Base-by-base conservation (phyloP, 2,797 vertebrate species). In the Tokudaia tokunoshimensis region DNA sequence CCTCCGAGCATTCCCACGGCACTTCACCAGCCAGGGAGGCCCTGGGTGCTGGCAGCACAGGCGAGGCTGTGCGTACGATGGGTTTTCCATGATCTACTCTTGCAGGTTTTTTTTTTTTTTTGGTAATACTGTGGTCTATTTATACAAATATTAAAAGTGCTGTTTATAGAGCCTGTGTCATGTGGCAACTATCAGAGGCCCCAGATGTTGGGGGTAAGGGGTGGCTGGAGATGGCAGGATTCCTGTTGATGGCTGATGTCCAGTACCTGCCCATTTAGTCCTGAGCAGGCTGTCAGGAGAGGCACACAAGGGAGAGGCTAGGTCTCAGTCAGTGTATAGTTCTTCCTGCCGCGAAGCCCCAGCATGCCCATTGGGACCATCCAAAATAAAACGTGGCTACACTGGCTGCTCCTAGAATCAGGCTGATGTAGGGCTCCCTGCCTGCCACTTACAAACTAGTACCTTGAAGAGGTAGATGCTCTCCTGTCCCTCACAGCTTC, bases 71-170 rank as follows among this genome's bases (percentile, higher is more conserved):
- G 94, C 90, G 52, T 91, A 97, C 97, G 97, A 94, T 96, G 52
- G 70, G 79, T 96, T 96, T 98, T 98, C 97, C 98, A 96, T 95
- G 94, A 94, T 98, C 93, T 95, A 92, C 97, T 98, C 98, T 98
- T 97, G 96, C 98, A 98, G 94, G n/a, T 29, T 57, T 41, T 98
- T 97, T 61, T 24, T 29, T 57, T 41, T 98, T 97, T 99, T 99
- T 98, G 98, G 98, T 98, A 99, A 98, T 98, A 96, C 94, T 97
- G 98, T 99, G 98, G 98, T 98, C 98, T 99, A 99, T 99, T 99
- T 99, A 99, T 99, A 99, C 98, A 92, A 98, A 98, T 98, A 99
- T 98, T 99, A 99, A 99, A 99, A 99, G 97, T 93, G 84, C 96
- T 96, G 95, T 99, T 99, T 99, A 98, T 99, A 99, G 26, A 85